Conservation (phyloP, 2,797 vertebrate species). For the Astyanax mexicanus region DNA sequence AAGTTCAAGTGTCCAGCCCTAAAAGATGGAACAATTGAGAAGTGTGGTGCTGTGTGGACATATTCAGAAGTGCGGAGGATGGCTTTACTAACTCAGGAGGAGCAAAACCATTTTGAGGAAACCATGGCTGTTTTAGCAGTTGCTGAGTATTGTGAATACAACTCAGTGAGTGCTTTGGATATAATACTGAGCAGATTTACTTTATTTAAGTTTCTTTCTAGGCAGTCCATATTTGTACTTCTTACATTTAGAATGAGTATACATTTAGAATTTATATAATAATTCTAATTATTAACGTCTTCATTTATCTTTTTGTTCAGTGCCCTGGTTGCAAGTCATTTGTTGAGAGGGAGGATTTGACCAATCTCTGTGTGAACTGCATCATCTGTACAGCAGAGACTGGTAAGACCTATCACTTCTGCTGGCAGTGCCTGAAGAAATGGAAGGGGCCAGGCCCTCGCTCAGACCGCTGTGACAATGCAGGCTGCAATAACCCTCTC, state of each 20-base stretch:
- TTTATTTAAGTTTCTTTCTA: too few species aligned
- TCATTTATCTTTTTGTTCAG: slow-evolving; percentile 35
- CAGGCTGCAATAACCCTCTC: slow-evolving; percentile 63
- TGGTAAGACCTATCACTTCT: slow-evolving; percentile 58
- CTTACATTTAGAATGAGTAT: background rate
- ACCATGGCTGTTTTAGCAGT: slow-evolving; percentile 65
- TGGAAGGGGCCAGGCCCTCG: slow-evolving; percentile 70
- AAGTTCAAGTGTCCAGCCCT: slow-evolving; percentile 74
- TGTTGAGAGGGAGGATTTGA: slow-evolving; percentile 67
- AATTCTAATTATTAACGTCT: background rate
- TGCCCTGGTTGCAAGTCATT: slow-evolving; percentile 73
- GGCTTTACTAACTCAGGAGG: slow-evolving; percentile 68
- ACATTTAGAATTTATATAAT: background rate
- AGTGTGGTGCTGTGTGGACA: slow-evolving; percentile 65
- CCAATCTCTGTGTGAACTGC: slow-evolving; percentile 69
- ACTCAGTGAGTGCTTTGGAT: slow-evolving; percentile 72
- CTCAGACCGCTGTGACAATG: slow-evolving; percentile 70
- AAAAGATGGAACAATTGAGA: background rate
- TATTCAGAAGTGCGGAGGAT: slow-evolving; percentile 74
- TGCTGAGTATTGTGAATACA: slow-evolving; percentile 68
- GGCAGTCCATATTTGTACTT: background rate
- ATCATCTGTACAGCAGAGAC: slow-evolving; percentile 62
- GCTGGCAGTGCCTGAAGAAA: slow-evolving; percentile 76
- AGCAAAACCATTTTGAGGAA: slow-evolving; percentile 76
- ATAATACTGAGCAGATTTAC: too few species aligned